Percentiles rank a stretch among this genome's conserved stretches.
Evolutionary conservation across 2,113 vertebrate genomes (phyloP).

Genomic region (Xenopus tropicalis): UCB_Xtro_10.0 CM004443.2:438001-438500

Average conservation of each 20-base stretch:
- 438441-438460: not conserved
- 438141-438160: not conserved
- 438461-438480: too few relatives aligned
- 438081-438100: not conserved
- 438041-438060: not conserved
- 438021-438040: not conserved
- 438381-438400: not conserved
- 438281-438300: too few relatives aligned
- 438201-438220: not conserved
- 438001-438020: not conserved
- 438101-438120: not conserved
- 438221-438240: too few relatives aligned
- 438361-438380: not conserved
- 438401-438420: not conserved
- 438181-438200: not conserved
- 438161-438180: not conserved
- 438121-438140: not conserved
- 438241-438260: too few relatives aligned
- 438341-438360: not conserved
- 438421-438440: constrained; percentile 3
- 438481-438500: too few relatives aligned
- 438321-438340: too few relatives aligned
- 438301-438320: too few relatives aligned
- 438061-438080: not conserved
- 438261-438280: too few relatives aligned